Conservation (phyloP, 2,113 vertebrate genomes). For the Catharus minimus region DNA sequence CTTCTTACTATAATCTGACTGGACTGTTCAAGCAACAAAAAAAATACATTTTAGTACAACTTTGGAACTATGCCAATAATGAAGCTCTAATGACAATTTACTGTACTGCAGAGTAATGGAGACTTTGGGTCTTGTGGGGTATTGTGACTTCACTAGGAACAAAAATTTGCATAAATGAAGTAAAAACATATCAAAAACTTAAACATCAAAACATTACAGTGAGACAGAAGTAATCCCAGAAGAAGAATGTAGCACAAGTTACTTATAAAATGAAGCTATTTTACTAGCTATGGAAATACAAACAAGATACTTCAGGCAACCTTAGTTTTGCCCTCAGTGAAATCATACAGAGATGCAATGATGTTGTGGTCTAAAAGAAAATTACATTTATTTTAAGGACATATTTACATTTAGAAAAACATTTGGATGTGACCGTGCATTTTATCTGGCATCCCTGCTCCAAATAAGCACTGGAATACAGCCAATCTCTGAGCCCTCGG, state of each 20-base stretch:
- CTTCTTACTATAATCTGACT: neutral
- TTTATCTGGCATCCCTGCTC: neutral
- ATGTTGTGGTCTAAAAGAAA: neutral
- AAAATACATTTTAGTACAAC: neutral
- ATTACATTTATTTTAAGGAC: neutral
- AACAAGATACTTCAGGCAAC: neutral
- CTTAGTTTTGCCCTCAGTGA: neutral
- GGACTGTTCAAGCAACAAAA: neutral
- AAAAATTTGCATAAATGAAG: neutral
- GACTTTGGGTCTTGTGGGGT: neutral
- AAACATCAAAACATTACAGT: neutral
- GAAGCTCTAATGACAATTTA: neutral
- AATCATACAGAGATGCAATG: neutral
- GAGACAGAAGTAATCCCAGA: neutral
- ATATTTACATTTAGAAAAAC: neutral
- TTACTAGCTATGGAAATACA: neutral
- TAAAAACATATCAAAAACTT: neutral
- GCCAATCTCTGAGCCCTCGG: neutral
- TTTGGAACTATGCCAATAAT: neutral
- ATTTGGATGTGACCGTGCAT: neutral
- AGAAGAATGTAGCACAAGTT: neutral
- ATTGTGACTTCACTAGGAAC: neutral
- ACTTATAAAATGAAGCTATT: neutral
- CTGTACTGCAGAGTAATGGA: neutral
- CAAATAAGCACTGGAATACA: neutral